Base-by-base conservation (phyloP, 1,140 invertebrate species). In the Cyclargus thomasi region DNA sequence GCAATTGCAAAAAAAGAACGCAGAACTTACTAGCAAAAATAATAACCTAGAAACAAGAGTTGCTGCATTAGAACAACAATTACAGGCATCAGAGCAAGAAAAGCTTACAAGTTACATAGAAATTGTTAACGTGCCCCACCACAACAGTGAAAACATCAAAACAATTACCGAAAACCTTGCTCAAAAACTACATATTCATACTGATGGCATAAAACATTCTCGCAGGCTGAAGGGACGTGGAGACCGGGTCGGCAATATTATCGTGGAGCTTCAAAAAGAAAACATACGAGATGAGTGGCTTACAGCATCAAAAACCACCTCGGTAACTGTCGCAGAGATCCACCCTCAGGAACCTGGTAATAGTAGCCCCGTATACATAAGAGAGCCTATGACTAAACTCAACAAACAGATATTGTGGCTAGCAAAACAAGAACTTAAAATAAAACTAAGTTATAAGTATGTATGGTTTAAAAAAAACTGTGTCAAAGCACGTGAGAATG, bases 61-160 rank as follows among this genome's bases (percentile, higher is more conserved):
- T 4, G 67, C 65, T 14, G 67, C 70, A 2, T 29, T 71, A 39
- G 72, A 71, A 68, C 69, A 74, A 63, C 69, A 67, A 20, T 10
- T 69, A 16, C 65, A 71, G 21, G 67, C 69, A 55, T 21, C 53
- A 5, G 72, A 74, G 63, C 71, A 73, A 67, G 53, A 73, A 7
- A 68, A 73, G 18, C 39, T 73, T 17, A 29, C n/a, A 18, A 67
- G 53, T 2, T 63, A 47, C 14, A 14, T 73, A 62, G 72, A 70
- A 70, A 64, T 73, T 55, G 21, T 63, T 21, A 70, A 70, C 17
- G 53, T 73, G 2, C 53, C 64, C 4, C 21, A 6, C 3, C 14
- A 63, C 62, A 62, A 10, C 0, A 63, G 35, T 10, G 53, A 67
- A 65, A 62, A 71, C 2, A 62, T 29, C 0, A 69, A 57, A n/a